These are phyloP conservation scores for Drosophila bocki DNA, from an alignment of 1,140 invertebrate genomes.

Conservation along the genomic window DNA sequence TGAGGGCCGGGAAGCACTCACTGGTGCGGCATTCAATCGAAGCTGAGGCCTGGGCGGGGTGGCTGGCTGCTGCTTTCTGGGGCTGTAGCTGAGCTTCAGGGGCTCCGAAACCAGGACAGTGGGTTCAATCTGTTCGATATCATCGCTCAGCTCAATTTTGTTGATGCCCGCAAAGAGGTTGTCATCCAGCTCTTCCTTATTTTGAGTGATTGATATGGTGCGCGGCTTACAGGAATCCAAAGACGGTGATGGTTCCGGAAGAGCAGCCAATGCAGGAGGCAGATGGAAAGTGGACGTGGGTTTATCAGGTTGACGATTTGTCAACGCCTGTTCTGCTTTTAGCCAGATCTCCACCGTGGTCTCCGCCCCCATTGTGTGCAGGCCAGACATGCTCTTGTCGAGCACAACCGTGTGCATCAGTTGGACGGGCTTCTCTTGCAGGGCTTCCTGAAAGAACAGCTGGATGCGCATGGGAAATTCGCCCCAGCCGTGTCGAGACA, in stretches of 20 bases:
- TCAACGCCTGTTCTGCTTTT: slow-evolving; percentile 81
- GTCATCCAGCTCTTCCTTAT: slow-evolving; percentile 79
- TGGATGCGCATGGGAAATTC: slow-evolving; percentile 94
- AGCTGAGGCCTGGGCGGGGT: slow-evolving; percentile 5
- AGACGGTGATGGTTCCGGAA: neutral
- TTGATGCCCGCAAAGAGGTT: slow-evolving; percentile 73
- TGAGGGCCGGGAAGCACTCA: slow-evolving; percentile 13
- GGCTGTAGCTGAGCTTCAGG: slow-evolving; percentile 63
- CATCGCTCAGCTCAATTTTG: slow-evolving; percentile 65
- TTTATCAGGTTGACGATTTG: neutral
- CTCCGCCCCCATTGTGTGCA: slow-evolving; percentile 93
- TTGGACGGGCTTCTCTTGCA: slow-evolving; percentile 91
- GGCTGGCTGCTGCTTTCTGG: slow-evolving; percentile 36
- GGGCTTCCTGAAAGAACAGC: slow-evolving; percentile 90
- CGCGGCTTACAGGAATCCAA: slow-evolving; percentile 41
- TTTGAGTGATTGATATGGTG: slow-evolving; percentile 69
- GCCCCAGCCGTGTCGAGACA: slow-evolving; percentile 94
- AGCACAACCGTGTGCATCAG: slow-evolving; percentile 93
- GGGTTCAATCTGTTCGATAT: slow-evolving; percentile 75
- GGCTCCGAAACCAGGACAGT: slow-evolving; percentile 69
- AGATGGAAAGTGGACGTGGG: neutral
- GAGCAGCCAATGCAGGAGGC: neutral
- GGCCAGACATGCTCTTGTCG: slow-evolving; percentile 93
- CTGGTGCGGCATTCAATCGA: slow-evolving; percentile 18
- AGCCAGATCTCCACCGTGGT: slow-evolving; percentile 91